Conservation (phyloP, 2,113 vertebrate genomes). For the Catagonus wagneri region DNA sequence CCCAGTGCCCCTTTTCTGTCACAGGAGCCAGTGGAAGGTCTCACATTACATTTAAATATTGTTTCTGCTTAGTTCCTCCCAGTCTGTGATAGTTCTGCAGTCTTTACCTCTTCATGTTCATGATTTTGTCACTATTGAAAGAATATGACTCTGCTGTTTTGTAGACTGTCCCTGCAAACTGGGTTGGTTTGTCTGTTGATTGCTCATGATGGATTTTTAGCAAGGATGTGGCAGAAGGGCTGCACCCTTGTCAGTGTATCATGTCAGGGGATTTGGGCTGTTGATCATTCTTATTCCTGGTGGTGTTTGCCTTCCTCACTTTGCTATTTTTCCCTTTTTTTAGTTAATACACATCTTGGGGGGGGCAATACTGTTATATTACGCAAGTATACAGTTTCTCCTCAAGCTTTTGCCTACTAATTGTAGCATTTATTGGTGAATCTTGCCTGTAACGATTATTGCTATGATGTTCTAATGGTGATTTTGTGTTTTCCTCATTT, state of each 20-base stretch:
- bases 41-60: background rate
- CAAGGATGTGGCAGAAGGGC: background rate
- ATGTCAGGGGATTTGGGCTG: background rate
- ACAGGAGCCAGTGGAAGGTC: background rate
- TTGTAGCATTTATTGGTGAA: background rate
- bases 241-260: background rate
- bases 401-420: background rate
- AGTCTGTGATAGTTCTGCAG: background rate
- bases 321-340: background rate
- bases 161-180: background rate
- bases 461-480: background rate
- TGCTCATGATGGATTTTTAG: background rate
- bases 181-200: background rate
- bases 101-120: background rate
- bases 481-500: background rate
- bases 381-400: background rate
- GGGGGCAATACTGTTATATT: background rate
- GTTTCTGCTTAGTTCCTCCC: background rate
- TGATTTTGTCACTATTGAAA: background rate
- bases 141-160: background rate
- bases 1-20: background rate
- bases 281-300: background rate
- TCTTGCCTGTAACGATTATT: background rate
- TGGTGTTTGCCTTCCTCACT: background rate
- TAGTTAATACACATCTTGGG: background rate